Base-by-base conservation (phyloP, 1,140 invertebrate species). In the Drosophila triauraria region DNA sequence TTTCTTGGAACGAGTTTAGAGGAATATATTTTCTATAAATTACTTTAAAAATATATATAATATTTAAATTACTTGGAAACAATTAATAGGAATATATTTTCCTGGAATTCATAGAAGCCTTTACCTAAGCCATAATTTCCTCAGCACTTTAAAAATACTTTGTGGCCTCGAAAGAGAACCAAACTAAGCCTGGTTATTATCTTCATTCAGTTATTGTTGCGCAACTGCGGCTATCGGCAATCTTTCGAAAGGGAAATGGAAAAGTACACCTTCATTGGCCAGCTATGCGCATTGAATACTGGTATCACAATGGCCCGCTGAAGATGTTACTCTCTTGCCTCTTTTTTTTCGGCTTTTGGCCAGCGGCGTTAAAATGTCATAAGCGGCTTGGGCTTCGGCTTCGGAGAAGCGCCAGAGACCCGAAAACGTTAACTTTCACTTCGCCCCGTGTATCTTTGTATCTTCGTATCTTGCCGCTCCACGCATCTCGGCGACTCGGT, bases 201-300 rank as follows among this genome's bases (percentile, higher is more conserved):
- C 40, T 23, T 15, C 20, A 17, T n/a, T 32, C 42, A 2, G 12
- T 20, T 27, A 9, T 30, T 20, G 30, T 74, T 72, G 46, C 70
- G 70, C 70, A 72, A 72, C 20, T 15, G 23, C n/a, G 67, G 67
- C 58, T 63, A 80, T 59, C 70, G 68, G 58, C 25, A 27, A 65
- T 72, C 60, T 74, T 72, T 65, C 17, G 23, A 50, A 70, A 30
- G n/a, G 43, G 32, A 67, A 61, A 61, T 50, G 69, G 54, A 72
- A 74, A 74, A 71, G 57, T 51, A 58, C 78, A 81, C 44, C 71
- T 64, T 64, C 59, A 75, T 64, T 81, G 64, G 78, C 62, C 64
- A 60, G 57, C 62, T 74, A 71, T 82, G 80, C 75, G 60, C 75
- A 65, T 83, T 70, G 75, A 82, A 82, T 82, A 71, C 38, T 30